phyloP scores from a whole-genome alignment of 2,797 vertebrate species.

The Lindbergichthys nudifrons region DNA sequence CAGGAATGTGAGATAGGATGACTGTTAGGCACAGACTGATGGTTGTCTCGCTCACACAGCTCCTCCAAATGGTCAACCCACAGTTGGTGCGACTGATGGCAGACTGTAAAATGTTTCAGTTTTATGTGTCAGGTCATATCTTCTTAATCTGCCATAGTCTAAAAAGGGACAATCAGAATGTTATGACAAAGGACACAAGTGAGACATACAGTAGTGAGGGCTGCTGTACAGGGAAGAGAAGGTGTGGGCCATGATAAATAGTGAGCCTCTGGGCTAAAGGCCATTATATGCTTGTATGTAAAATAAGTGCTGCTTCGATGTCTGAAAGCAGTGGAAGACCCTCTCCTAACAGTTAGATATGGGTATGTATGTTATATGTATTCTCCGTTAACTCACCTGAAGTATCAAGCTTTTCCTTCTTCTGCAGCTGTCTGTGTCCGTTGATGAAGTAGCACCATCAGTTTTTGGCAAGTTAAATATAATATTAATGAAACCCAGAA shows the following conservation, averaged over 20 bases:
- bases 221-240: conserved; percentile 8
- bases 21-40: conserved; percentile 81
- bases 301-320: conserved; percentile 31
- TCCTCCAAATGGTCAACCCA: conserved; percentile 73
- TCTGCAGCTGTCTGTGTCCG: neutral
- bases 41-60: conserved; percentile 60
- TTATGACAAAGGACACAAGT: conserved; percentile 16
- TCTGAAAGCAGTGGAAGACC: conserved; percentile 18
- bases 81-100: conserved; percentile 62
- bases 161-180: conserved; percentile 17
- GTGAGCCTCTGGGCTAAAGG: conserved; percentile 40
- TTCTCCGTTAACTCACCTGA: neutral
- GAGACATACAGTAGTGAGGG: conserved; percentile 2
- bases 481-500: conserved; percentile 2
- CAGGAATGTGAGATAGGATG: conserved; percentile 61
- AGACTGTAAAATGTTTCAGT: conserved; percentile 23
- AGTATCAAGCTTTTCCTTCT: neutral
- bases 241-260: conserved; percentile 40
- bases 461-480: conserved; percentile 7
- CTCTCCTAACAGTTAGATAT: neutral
- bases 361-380: neutral
- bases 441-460: neutral
- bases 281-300: conserved; percentile 26
- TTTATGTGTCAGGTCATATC: conserved; percentile 26
- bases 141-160: conserved; percentile 10